Conservation (phyloP, 2,888 invertebrate genomes). For the Ptilodon capucinus region DNA sequence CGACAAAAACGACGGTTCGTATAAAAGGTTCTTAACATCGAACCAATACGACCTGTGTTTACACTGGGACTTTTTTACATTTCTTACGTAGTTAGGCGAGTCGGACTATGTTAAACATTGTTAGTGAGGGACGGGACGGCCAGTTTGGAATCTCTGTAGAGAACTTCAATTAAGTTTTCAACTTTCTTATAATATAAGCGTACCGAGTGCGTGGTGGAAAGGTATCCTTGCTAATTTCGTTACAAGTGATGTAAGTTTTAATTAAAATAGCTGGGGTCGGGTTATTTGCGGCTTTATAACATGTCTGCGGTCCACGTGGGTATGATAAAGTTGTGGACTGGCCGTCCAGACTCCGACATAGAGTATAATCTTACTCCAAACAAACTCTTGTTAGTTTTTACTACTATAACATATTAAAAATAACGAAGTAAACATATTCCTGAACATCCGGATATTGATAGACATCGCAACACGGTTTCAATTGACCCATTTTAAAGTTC, state of each 20-base stretch:
- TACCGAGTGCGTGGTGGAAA: slow-evolving; percentile 33
- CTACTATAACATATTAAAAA: too few species aligned
- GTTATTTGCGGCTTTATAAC: slow-evolving; percentile 29
- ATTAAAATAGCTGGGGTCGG: slow-evolving; percentile 47
- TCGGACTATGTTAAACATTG: slow-evolving; percentile 31
- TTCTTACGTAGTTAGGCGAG: slow-evolving; percentile 31
- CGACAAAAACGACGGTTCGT: not conserved
- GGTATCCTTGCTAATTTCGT: slow-evolving; percentile 43
- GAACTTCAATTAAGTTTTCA: slow-evolving; percentile 51
- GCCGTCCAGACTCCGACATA: slow-evolving; percentile 13
- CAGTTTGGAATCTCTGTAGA: slow-evolving; percentile 33
- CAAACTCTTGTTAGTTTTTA: too few species aligned
- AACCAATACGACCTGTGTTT: slow-evolving; percentile 22
- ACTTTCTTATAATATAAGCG: slow-evolving; percentile 44
- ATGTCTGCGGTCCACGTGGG: slow-evolving; percentile 7
- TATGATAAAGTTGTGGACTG: slow-evolving; percentile 23
- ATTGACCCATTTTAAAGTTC: too few species aligned
- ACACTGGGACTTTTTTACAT: slow-evolving; percentile 27
- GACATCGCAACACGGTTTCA: too few species aligned
- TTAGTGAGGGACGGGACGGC: slow-evolving; percentile 26
- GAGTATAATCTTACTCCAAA: too few species aligned
- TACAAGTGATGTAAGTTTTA: slow-evolving; percentile 54
- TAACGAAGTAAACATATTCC: too few species aligned
- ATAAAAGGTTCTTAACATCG: slow-evolving; percentile 2
- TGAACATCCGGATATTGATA: too few species aligned